Conservation (phyloP, 2,888 invertebrate species). For the Eurytoma californica region DNA sequence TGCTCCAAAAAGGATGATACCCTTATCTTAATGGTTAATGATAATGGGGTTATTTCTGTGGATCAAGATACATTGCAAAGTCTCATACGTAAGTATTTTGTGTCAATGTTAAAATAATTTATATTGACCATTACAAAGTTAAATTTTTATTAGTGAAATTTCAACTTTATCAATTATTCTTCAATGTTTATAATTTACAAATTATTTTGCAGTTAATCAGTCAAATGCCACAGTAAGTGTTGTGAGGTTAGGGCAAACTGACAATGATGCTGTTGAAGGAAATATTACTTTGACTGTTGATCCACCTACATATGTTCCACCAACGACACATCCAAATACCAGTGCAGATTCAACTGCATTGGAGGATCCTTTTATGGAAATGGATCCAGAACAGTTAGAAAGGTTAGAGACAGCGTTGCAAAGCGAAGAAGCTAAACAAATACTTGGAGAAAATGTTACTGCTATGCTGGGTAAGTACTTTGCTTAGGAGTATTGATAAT, state of each 20-base stretch:
- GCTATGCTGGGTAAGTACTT: constrained; percentile 73
- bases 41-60: constrained; percentile 89
- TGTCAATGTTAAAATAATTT: neutral
- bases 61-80: constrained; percentile 88
- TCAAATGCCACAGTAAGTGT: constrained; percentile 72
- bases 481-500: constrained; percentile 12
- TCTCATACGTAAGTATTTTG: constrained; percentile 82
- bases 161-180: neutral
- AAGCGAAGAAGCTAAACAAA: constrained; percentile 77
- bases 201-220: constrained; percentile 67
- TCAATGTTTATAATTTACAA: constrained; percentile 17
- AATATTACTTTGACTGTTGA: constrained; percentile 72
- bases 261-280: constrained; percentile 67
- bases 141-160: neutral
- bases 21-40: constrained; percentile 89
- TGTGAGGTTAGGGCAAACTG: constrained; percentile 71
- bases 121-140: neutral
- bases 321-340: constrained; percentile 55
- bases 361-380: constrained; percentile 75
- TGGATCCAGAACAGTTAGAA: constrained; percentile 77
- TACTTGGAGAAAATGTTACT: constrained; percentile 76
- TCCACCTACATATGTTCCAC: constrained; percentile 65
- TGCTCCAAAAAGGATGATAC: constrained; percentile 78
- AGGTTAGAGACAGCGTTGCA: constrained; percentile 76
- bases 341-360: constrained; percentile 61